Conservation (phyloP, 1,140 invertebrate genomes). For the Episyrphus balteatus region DNA sequence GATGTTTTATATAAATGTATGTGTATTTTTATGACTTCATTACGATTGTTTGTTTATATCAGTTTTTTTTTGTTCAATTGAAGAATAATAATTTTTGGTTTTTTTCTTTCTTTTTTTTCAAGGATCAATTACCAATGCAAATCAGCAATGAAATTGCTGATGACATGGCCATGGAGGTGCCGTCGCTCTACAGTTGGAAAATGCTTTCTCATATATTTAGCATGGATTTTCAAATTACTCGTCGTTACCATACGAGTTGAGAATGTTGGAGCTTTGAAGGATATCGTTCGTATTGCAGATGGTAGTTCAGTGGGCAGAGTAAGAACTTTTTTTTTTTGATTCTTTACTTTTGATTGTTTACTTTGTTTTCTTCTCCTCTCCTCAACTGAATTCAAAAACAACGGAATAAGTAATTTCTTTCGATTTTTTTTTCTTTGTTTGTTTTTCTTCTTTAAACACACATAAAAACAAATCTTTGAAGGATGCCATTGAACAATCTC, state of each 20-base stretch:
- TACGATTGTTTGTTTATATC: too few species aligned
- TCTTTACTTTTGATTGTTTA: neutral
- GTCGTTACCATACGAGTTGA: too few species aligned
- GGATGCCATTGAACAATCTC: conserved; percentile 52
- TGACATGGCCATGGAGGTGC: conserved; percentile 24
- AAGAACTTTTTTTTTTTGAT: conserved; percentile 7
- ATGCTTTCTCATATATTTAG: conserved; percentile 5
- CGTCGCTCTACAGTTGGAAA: conserved; percentile 4
- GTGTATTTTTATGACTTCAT: too few species aligned
- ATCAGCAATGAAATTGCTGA: conserved; percentile 35
- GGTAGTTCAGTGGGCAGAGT: conserved; percentile 26
- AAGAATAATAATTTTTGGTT: neutral
- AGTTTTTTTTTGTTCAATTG: too few species aligned
- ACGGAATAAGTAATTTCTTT: neutral
- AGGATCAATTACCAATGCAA: conserved; percentile 24
- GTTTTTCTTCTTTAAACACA: neutral
- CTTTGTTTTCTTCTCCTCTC: neutral
- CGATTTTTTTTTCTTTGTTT: conserved; percentile 1
- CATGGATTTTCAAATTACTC: neutral
- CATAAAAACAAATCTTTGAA: conserved; percentile 13
- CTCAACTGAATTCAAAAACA: neutral
- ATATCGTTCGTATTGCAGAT: conserved; percentile 27
- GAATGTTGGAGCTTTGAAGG: conserved; percentile 13
- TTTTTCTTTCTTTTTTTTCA: conserved; percentile 8
- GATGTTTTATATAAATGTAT: too few species aligned